A percentile compares a stretch with the other conserved stretches of the same genome.
phyloP scores from a whole-genome alignment of 2,797 vertebrate species.

The Chelidonichthys spinosus region DNA sequence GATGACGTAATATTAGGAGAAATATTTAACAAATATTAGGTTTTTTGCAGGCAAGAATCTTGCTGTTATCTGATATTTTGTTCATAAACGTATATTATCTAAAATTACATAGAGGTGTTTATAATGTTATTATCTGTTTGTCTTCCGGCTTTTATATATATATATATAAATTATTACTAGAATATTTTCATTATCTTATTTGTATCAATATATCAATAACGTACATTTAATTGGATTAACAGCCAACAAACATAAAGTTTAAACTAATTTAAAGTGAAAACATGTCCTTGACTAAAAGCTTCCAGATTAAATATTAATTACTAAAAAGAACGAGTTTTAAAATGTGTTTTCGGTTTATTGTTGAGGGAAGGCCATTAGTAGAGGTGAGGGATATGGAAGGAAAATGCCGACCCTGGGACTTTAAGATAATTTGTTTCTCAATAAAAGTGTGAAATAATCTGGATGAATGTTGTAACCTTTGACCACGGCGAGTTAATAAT shows the following conservation, averaged over 20 bases:
- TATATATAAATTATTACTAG: not conserved
- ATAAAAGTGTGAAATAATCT: not conserved
- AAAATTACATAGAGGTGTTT: not conserved
- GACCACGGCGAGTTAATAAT: conserved; percentile 1
- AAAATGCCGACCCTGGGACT: not conserved
- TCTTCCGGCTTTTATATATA: not conserved
- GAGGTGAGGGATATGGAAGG: not conserved
- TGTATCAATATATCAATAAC: not conserved
- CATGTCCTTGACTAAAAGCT: not conserved
- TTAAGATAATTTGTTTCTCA: not conserved
- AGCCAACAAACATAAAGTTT: not conserved
- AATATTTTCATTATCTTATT: not conserved
- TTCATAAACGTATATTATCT: not conserved
- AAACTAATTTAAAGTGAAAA: not conserved
- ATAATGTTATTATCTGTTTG: not conserved
- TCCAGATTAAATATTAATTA: not conserved
- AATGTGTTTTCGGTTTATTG: not conserved
- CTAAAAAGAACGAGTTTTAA: not conserved
- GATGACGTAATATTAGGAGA: not conserved
- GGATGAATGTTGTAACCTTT: not conserved
- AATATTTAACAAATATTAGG: not conserved
- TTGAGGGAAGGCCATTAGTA: not conserved
- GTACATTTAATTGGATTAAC: not conserved
- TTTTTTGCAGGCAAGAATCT: not conserved
- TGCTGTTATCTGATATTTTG: not conserved